Conservation (phyloP, 2,797 vertebrate species). For the Lepus oiostolus region DNA sequence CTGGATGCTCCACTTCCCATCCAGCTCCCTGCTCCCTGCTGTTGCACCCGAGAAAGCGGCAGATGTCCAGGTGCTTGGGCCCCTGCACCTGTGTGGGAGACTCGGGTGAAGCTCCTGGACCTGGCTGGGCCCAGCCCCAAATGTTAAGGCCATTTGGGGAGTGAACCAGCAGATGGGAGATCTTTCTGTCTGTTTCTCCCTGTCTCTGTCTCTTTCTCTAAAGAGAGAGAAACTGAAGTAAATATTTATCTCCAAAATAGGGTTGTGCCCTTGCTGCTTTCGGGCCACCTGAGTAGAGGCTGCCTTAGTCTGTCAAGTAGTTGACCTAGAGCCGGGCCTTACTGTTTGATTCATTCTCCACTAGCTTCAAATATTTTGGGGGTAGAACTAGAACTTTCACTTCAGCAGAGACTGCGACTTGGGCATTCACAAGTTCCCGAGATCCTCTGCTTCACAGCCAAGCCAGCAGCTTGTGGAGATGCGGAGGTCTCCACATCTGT, state of each 20-base stretch:
- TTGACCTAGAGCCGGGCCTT: not conserved
- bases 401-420: not conserved
- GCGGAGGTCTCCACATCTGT: not conserved
- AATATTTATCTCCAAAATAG: conserved; percentile 16
- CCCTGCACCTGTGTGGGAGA: too few relatives aligned
- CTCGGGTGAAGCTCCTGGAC: too few relatives aligned
- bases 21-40: too few relatives aligned
- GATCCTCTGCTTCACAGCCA: conserved; percentile 8
- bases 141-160: too few relatives aligned
- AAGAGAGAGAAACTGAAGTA: not conserved
- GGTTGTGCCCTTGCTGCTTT: conserved; percentile 7
- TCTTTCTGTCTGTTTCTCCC: too few relatives aligned
- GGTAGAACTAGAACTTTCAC: not conserved
- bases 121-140: too few relatives aligned
- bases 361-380: conserved; percentile 27
- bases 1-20: too few relatives aligned
- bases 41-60: too few relatives aligned
- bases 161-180: too few relatives aligned
- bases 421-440: not conserved
- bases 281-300: not conserved
- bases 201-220: too few relatives aligned
- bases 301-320: conserved; percentile 1
- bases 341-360: not conserved
- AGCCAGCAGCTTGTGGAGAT: not conserved
- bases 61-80: too few relatives aligned